phyloP scores from a whole-genome alignment of 2,113 vertebrate genomes.

The Trochalopteron elliotii region DNA sequence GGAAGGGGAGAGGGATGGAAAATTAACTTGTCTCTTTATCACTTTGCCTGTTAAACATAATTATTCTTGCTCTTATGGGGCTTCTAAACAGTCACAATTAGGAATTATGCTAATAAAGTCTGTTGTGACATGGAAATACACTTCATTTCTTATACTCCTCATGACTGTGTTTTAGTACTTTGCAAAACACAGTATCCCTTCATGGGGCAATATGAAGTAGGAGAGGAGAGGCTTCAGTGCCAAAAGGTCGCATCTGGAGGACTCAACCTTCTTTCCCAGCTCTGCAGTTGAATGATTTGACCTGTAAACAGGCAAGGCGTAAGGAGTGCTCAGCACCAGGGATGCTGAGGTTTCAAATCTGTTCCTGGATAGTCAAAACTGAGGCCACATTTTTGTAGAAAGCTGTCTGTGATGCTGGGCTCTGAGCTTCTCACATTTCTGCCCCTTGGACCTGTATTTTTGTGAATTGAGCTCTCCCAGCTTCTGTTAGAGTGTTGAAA shows the following conservation, averaged over 20 bases:
- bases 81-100: conserved; percentile 72
- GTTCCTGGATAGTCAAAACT: not conserved
- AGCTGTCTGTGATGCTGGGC: not conserved
- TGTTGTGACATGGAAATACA: conserved; percentile 38
- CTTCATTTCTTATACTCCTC: conserved; percentile 11
- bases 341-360: not conserved
- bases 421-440: not conserved
- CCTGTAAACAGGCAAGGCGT: not conserved
- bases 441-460: not conserved
- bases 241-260: not conserved
- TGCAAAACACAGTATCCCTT: not conserved
- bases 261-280: not conserved
- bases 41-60: conserved; percentile 62
- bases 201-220: not conserved
- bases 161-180: not conserved
- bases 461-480: not conserved
- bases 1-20: not conserved
- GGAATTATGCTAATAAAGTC: conserved; percentile 66
- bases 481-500: not conserved
- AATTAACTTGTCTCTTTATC: conserved; percentile 60
- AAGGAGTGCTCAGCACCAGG: not conserved
- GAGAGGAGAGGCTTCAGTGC: not conserved
- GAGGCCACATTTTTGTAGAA: not conserved
- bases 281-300: not conserved
- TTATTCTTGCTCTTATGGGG: conserved; percentile 64